These are phyloP conservation scores for Artibeus lituratus DNA, from an alignment of 2,797 vertebrate genomes.

Conservation along the genomic window DNA sequence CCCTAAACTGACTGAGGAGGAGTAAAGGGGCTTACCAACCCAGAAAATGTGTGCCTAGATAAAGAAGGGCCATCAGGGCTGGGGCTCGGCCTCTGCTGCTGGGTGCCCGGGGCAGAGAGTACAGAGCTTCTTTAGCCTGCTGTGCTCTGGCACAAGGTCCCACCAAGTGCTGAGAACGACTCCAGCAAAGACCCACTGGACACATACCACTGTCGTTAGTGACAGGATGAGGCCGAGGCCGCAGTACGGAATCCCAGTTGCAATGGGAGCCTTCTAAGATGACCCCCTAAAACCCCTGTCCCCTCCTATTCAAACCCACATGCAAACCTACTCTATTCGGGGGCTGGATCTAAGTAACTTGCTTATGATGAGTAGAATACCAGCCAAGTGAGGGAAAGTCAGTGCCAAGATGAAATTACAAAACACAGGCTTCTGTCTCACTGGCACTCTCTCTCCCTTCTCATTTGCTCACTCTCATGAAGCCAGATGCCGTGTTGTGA, in stretches of 20 bases:
- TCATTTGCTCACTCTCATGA: not conserved
- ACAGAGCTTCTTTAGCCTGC: not conserved
- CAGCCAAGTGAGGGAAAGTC: not conserved
- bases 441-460: not conserved
- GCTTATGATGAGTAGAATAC: not conserved
- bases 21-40: not conserved
- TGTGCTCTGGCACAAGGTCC: not conserved
- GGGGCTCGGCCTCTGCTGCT: not conserved
- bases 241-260: not conserved
- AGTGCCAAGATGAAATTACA: not conserved
- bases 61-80: not conserved
- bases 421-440: not conserved
- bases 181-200: not conserved
- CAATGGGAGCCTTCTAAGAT: not conserved
- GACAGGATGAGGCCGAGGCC: not conserved
- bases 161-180: not conserved
- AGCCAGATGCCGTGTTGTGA: not conserved
- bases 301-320: not conserved
- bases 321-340: rapidly evolving
- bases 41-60: not conserved
- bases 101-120: not conserved
- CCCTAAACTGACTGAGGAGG: not conserved
- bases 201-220: not conserved
- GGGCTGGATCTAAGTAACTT: not conserved
- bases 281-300: not conserved